A percentile compares a stretch with the other conserved stretches of the same genome.
Evolutionary conservation across 2,797 vertebrate species (phyloP).

Genomic region (Eurystomus glaucurus): DNA sequence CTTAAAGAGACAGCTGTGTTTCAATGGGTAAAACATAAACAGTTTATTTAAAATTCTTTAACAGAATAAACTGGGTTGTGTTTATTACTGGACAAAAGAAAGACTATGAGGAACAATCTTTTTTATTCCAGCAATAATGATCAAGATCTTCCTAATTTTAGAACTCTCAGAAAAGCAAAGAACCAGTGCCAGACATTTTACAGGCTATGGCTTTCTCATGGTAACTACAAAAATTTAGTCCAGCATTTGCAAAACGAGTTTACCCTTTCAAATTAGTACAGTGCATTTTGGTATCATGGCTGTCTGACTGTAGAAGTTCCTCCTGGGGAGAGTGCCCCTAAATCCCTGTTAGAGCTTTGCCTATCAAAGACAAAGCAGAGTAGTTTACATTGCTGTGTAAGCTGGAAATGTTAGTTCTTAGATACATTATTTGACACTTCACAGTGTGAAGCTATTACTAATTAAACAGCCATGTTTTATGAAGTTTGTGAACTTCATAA

Average conservation of each 20-base stretch:
- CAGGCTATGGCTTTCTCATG: background rate
- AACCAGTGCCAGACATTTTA: background rate
- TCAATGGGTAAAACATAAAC: background rate
- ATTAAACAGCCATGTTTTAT: slow-evolving; percentile 35
- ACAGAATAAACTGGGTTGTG: background rate
- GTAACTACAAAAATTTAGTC: background rate
- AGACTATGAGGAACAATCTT: background rate
- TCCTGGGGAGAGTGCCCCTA: background rate
- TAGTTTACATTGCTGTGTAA: slow-evolving; percentile 15
- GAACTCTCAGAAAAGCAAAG: background rate
- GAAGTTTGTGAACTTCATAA: slow-evolving; percentile 7
- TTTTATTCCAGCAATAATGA: background rate
- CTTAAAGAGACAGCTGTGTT: background rate
- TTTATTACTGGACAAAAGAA: background rate
- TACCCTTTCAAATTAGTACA: background rate
- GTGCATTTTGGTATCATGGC: background rate
- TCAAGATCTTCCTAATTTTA: background rate
- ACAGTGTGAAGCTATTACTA: slow-evolving; percentile 17
- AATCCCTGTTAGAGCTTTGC: background rate
- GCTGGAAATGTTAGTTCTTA: slow-evolving; percentile 18
- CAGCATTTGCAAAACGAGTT: background rate
- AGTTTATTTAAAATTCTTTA: background rate
- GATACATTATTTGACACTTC: slow-evolving; percentile 5
- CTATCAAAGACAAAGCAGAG: background rate
- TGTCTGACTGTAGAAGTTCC: background rate